Evolutionary conservation across 2,113 vertebrate species (phyloP), one percentile per base, ranked within the genome.

Genomic region (Caranx melampygus): DNA sequence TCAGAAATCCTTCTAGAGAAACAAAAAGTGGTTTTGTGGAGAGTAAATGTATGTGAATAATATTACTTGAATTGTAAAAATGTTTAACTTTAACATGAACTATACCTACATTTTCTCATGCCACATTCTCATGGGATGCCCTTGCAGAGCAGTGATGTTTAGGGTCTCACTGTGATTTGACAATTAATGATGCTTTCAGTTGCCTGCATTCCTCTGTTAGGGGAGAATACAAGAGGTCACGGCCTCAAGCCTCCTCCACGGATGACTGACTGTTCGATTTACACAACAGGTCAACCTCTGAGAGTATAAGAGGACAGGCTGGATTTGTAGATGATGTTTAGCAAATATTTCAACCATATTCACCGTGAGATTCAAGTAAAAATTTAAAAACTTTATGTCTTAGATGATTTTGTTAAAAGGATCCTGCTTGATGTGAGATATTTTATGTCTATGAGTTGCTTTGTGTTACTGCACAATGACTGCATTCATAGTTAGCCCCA

Each of bases 111-210:
- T 73, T 57, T 64, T 49, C 59, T 57, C n/a, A 42, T 52, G 11
- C 16, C 2, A 26, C 51, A 60, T 60, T 47, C 45, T 71, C 37
- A 26, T 31, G 52, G 21, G 64, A 60, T 64, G 31, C n/a, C 35
- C 54, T 55, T 42, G 37, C 55, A 49, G 75, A 33, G 20, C 9
- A 10, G 9, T 52, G 16, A 68, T 75, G 72, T 76, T 79, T 62
- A 81, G 21, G 64, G 61, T 66, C 77, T 75, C 76, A 59, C 35
- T 70, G 67, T 44, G 68, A 78, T 73, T 80, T 87, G 45, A 82
- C 44, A 60, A 63, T 76, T 75, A 83, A 86, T 55, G 78, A 77
- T 51, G 60, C 72, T 61, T 66, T 75, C 60, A 49, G 63, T 3
- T 5, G 66, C 31, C 45, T 57, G 40, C 71, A 85, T 81, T 83